Evolutionary conservation across 2,888 invertebrate genomes (phyloP).

Genomic region (Lottia scabra): DNA sequence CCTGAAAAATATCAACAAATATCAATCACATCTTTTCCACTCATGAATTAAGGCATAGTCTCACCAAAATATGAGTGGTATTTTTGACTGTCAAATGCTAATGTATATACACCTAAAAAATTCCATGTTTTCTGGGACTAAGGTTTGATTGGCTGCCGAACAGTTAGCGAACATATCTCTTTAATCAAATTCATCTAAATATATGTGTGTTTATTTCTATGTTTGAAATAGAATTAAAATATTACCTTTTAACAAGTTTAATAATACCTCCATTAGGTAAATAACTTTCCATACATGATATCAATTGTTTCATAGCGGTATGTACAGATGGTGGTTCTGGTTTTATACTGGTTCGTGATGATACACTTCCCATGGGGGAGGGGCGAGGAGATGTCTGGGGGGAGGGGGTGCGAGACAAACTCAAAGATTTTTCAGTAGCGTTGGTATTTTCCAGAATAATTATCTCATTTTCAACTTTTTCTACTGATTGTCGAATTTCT

Average conservation of each 20-base stretch:
- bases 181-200: too few species aligned
- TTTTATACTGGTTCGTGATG: not conserved
- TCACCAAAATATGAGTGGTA: too few species aligned
- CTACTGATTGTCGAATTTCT: slow-evolving; percentile 35
- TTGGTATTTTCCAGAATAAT: slow-evolving; percentile 16
- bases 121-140: too few species aligned
- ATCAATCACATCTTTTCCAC: not conserved
- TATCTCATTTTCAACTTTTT: slow-evolving; percentile 30
- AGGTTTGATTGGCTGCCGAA: too few species aligned
- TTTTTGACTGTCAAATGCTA: too few species aligned
- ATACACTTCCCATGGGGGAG: slow-evolving; percentile 7
- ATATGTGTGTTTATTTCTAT: too few species aligned
- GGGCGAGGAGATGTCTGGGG: slow-evolving; percentile 16
- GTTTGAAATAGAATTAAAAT: too few species aligned
- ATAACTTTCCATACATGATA: slow-evolving; percentile 47
- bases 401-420: slow-evolving; percentile 8
- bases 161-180: too few species aligned
- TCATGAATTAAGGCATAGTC: too few species aligned
- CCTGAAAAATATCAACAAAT: not conserved
- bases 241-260: slow-evolving; percentile 43
- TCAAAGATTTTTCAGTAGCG: slow-evolving; percentile 10
- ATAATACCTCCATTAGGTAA: slow-evolving; percentile 51
- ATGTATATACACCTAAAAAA: too few species aligned
- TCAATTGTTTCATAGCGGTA: slow-evolving; percentile 52
- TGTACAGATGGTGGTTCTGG: slow-evolving; percentile 45